Percentiles rank a stretch among this genome's conserved stretches.
Conservation (phyloP, 2,888 invertebrate genomes). For the Creontiades dilutus region DNA sequence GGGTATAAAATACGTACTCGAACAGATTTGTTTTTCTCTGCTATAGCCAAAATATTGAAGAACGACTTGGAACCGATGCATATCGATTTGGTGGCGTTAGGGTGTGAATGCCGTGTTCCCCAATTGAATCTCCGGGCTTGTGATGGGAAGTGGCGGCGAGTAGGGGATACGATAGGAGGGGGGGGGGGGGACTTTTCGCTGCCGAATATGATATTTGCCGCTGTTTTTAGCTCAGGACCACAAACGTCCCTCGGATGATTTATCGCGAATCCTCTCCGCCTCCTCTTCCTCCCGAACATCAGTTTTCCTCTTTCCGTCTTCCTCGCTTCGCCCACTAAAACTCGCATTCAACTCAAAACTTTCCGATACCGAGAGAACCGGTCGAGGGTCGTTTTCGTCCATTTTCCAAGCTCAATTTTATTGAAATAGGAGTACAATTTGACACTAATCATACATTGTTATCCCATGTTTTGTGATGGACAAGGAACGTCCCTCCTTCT, state of each 20-base stretch:
- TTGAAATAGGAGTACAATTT: no score
- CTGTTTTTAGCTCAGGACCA: constrained; percentile 47
- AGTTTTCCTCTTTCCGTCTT: constrained; percentile 25
- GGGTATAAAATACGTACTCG: background rate
- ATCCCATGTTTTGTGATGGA: no score
- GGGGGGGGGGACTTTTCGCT: background rate
- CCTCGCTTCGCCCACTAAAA: background rate
- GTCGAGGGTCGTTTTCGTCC: no score
- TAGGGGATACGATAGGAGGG: background rate
- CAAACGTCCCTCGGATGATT: constrained; percentile 37
- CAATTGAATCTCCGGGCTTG: constrained; percentile 11
- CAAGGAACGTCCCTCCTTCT: no score
- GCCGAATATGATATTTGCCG: constrained; percentile 49
- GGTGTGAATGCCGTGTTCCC: constrained; percentile 44
- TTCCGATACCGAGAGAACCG: no score
- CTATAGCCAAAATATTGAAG: constrained; percentile 28
- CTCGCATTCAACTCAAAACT: background rate
- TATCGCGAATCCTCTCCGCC: background rate
- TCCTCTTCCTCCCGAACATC: background rate
- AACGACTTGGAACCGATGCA: constrained; percentile 51
- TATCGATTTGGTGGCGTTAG: constrained; percentile 38
- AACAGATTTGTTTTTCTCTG: constrained; percentile 44
- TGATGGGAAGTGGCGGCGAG: background rate
- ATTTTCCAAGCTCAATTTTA: no score
- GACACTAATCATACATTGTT: no score